Percentiles rank a stretch among this genome's conserved stretches.
phyloP scores from a whole-genome alignment of 2,113 vertebrate genomes.

The Motacilla alba region DNA sequence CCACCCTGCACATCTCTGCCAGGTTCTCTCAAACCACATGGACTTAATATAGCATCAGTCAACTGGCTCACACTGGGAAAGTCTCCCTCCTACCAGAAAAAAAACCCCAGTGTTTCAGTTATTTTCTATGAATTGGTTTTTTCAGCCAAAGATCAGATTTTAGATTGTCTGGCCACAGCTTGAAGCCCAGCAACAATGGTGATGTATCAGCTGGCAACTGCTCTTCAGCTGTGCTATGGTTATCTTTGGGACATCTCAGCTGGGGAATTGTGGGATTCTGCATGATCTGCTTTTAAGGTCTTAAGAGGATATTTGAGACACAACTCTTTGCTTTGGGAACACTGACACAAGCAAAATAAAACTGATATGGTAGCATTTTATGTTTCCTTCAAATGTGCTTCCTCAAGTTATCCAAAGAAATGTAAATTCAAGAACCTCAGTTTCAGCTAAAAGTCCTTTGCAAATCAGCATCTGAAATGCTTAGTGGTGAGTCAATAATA shows the following conservation, averaged over 20 bases:
- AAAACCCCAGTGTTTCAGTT: neutral
- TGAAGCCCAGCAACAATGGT: neutral
- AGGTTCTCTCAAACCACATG: neutral
- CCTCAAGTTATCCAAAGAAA: neutral
- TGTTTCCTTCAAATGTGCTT: neutral
- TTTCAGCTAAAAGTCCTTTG: neutral
- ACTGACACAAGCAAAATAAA: neutral
- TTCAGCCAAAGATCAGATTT: neutral
- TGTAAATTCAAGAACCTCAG: neutral
- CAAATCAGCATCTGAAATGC: neutral
- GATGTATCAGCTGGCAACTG: neutral
- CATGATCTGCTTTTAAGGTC: neutral
- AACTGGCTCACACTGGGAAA: neutral
- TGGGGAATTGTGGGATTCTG: neutral
- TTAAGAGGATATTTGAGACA: neutral
- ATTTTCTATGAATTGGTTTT: neutral
- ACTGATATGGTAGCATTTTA: neutral
- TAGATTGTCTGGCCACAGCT: neutral
- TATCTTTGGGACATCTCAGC: neutral
- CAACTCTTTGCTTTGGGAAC: neutral
- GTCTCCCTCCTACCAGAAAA: neutral
- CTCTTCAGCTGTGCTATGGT: neutral
- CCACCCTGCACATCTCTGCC: neutral
- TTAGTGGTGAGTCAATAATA: neutral
- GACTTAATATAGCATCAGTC: neutral